These are phyloP conservation scores for Leptinotarsa texana DNA, from an alignment of 1,140 invertebrate genomes.

Conservation along the genomic window DNA sequence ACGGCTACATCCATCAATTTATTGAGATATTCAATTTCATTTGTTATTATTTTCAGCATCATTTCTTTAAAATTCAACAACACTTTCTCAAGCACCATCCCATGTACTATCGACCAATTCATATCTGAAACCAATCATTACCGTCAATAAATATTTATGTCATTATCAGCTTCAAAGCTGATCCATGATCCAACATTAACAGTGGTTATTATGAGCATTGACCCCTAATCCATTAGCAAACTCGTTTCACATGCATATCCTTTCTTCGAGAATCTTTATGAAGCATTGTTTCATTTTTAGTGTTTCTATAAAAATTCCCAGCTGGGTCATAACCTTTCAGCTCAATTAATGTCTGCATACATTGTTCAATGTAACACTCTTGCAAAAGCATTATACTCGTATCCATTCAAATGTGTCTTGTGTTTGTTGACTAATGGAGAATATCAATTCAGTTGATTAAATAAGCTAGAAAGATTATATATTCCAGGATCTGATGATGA, in stretches of 20 bases:
- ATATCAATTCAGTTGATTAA: too few relatives aligned
- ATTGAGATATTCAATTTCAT: too few relatives aligned
- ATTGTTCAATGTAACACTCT: background rate
- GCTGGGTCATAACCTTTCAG: conserved; percentile 1
- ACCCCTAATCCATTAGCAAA: background rate
- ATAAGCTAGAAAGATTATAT: too few relatives aligned
- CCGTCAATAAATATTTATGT: background rate
- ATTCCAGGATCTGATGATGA: too few relatives aligned
- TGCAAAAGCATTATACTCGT: background rate
- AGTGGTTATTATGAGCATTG: conserved; percentile 3
- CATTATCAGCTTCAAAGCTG: background rate
- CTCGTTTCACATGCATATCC: background rate
- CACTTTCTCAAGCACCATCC: too few relatives aligned
- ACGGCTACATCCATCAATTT: too few relatives aligned
- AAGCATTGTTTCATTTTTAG: conserved; percentile 2
- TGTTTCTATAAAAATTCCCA: background rate
- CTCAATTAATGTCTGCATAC: background rate
- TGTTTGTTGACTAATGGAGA: too few relatives aligned
- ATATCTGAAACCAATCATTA: too few relatives aligned
- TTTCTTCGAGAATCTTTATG: background rate
- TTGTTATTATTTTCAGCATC: too few relatives aligned
- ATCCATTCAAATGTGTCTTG: too few relatives aligned
- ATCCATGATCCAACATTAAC: background rate
- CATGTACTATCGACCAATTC: too few relatives aligned
- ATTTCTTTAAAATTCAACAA: too few relatives aligned